A percentile compares a stretch with the other conserved stretches of the same genome.
These are phyloP conservation scores for Eupithecia exiguata DNA, from an alignment of 2,888 invertebrate genomes.

Conservation along the genomic window DNA sequence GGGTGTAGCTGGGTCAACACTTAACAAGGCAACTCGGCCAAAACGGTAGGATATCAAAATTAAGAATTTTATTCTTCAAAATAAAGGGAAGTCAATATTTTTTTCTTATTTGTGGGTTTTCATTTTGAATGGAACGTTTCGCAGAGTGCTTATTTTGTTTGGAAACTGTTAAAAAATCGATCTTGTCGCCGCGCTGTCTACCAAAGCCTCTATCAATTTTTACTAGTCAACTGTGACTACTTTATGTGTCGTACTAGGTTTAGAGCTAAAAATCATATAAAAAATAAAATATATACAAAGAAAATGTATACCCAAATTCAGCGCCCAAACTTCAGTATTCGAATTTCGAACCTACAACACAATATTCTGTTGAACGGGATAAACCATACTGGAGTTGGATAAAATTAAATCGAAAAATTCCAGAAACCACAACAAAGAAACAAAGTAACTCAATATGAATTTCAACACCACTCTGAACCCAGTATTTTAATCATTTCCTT, in stretches of 20 bases:
- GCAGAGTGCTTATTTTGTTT: not conserved
- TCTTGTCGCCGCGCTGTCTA: not conserved
- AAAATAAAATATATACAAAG: not conserved
- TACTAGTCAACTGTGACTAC: not conserved
- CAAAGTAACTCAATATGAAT: conserved; percentile 17
- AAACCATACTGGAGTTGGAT: not conserved
- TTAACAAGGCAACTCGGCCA: too few species aligned
- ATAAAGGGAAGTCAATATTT: too few species aligned
- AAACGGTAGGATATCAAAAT: not conserved
- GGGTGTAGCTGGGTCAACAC: not conserved
- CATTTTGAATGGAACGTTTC: not conserved
- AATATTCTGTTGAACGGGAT: not conserved
- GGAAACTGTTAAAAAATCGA: not conserved
- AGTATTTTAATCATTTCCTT: conserved; percentile 58
- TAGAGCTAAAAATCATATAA: not conserved
- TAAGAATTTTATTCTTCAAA: too few species aligned
- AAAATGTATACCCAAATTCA: not conserved
- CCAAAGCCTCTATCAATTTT: not conserved
- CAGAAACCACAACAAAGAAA: not conserved
- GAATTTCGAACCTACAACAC: not conserved
- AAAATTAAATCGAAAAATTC: not conserved
- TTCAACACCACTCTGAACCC: conserved; percentile 12
- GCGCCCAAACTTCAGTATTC: not conserved
- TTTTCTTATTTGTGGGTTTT: too few species aligned
- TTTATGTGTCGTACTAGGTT: not conserved